Evolutionary conservation across 2,113 vertebrate species (phyloP).

Genomic region (Nipponia nippon): DNA sequence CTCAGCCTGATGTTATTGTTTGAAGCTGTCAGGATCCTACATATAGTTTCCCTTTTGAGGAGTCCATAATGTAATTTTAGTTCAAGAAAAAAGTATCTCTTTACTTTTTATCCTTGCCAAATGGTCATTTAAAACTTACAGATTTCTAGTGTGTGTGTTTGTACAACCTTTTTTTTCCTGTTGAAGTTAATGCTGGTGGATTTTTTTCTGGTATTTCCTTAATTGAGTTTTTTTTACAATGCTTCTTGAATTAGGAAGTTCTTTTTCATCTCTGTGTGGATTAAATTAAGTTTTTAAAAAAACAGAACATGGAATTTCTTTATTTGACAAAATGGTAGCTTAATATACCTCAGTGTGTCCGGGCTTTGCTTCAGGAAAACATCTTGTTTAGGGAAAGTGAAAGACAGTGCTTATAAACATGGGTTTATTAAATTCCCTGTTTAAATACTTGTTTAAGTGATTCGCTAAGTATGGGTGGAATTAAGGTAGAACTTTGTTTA

Average conservation of each 20-base stretch:
- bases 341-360: not conserved
- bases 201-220: not conserved
- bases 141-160: not conserved
- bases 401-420: not conserved
- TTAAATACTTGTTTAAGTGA: not conserved
- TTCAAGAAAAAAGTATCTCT: not conserved
- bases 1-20: accelerated
- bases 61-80: not conserved
- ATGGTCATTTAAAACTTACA: not conserved
- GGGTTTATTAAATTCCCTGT: not conserved
- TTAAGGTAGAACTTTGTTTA: not conserved
- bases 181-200: not conserved
- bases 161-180: not conserved
- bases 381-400: not conserved
- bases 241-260: not conserved
- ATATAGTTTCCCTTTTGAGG: not conserved
- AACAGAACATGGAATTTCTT: not conserved
- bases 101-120: not conserved
- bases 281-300: not conserved
- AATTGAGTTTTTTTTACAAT: not conserved
- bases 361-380: not conserved
- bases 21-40: not conserved
- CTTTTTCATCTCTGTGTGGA: not conserved
- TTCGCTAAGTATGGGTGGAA: not conserved
- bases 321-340: not conserved